These are phyloP conservation scores for Drosophila hawaiiensis DNA, from an alignment of 2,888 invertebrate species.

Conservation along the genomic window DNA sequence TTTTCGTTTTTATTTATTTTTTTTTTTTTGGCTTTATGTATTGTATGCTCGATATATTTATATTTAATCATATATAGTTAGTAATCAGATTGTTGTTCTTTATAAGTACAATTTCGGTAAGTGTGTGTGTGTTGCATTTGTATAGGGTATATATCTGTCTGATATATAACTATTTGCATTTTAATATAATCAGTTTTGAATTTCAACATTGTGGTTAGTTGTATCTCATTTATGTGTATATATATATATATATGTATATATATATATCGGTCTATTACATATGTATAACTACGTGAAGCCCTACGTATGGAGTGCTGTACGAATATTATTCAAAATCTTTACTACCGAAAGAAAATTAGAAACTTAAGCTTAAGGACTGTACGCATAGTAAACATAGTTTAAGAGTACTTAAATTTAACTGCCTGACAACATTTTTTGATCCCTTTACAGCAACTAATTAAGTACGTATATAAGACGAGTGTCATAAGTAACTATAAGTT, in stretches of 20 bases:
- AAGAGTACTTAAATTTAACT: slow-evolving; percentile 40
- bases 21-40: background rate
- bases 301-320: slow-evolving; percentile 45
- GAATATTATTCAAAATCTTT: slow-evolving; percentile 28
- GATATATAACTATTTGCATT: slow-evolving; percentile 20
- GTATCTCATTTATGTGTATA: background rate
- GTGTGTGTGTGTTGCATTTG: slow-evolving; percentile 17
- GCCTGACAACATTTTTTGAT: slow-evolving; percentile 62
- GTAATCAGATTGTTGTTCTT: slow-evolving; percentile 38
- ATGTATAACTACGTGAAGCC: slow-evolving; percentile 25
- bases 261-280: slow-evolving; percentile 4
- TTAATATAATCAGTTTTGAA: slow-evolving; percentile 39
- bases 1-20: background rate
- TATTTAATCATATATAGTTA: slow-evolving; percentile 22
- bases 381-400: slow-evolving; percentile 46
- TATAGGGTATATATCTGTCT: slow-evolving; percentile 12
- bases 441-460: slow-evolving; percentile 60
- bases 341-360: slow-evolving; percentile 14
- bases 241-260: background rate
- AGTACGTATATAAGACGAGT: slow-evolving; percentile 46
- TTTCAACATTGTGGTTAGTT: slow-evolving; percentile 42
- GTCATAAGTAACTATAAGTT: slow-evolving; percentile 28
- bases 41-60: slow-evolving; percentile 19
- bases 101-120: slow-evolving; percentile 37
- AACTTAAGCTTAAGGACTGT: slow-evolving; percentile 9